These are phyloP conservation scores for Sinocyclocheilus grahami DNA, from an alignment of 2,113 vertebrate genomes.

Conservation along the genomic window DNA sequence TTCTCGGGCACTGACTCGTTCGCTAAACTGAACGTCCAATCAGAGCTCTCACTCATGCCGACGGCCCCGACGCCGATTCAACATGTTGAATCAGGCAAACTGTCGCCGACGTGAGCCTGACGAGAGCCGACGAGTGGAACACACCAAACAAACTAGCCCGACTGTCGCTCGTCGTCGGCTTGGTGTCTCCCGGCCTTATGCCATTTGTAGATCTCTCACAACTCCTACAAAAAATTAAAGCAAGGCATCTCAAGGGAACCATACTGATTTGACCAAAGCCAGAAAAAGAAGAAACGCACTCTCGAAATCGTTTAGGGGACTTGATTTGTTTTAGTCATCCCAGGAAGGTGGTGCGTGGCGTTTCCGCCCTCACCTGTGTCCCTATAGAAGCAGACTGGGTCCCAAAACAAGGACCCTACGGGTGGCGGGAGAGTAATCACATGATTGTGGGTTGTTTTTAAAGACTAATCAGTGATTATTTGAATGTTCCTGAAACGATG, in stretches of 20 bases:
- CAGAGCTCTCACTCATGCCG: too few species aligned
- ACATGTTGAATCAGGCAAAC: too few species aligned
- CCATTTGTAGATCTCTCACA: conserved; percentile 9
- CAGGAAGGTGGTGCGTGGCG: not conserved
- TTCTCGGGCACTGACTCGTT: too few species aligned
- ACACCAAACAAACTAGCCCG: too few species aligned
- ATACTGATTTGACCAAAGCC: not conserved
- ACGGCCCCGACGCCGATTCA: too few species aligned
- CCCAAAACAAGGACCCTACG: not conserved
- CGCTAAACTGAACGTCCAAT: too few species aligned
- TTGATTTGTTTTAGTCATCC: not conserved
- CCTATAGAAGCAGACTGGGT: not conserved
- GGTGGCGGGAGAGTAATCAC: not conserved
- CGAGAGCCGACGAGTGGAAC: too few species aligned
- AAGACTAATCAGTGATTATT: not conserved
- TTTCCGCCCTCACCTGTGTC: not conserved
- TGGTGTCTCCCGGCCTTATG: not conserved
- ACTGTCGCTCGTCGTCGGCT: too few species aligned
- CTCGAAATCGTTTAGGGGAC: not conserved
- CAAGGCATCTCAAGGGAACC: not conserved
- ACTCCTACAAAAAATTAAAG: conserved; percentile 55
- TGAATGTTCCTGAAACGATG: not conserved
- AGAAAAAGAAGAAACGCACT: not conserved
- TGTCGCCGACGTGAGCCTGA: too few species aligned
- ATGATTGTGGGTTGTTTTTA: not conserved